A percentile compares a stretch with the other conserved stretches of the same genome.
Conservation (phyloP, 2,113 vertebrate genomes). For the Hemichromis elongatus region DNA sequence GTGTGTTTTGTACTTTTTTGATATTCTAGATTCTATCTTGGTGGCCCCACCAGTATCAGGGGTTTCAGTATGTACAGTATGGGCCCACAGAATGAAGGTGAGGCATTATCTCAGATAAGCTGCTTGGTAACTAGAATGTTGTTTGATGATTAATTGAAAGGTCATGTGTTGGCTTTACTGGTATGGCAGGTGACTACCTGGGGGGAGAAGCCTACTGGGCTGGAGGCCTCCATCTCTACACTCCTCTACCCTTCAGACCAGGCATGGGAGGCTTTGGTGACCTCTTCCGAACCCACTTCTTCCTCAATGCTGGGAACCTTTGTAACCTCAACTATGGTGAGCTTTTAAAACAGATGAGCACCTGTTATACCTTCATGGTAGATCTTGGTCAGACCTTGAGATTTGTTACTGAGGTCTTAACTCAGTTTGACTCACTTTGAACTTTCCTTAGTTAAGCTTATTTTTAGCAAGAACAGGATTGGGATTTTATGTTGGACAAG, state of each 20-base stretch:
- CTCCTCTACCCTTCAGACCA: slow-evolving; percentile 92
- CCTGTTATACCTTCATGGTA: not conserved
- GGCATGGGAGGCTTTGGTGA: slow-evolving; percentile 91
- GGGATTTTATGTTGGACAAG: not conserved
- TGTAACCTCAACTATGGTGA: slow-evolving; percentile 96
- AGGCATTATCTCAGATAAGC: not conserved
- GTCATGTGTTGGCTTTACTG: slow-evolving; percentile 24
- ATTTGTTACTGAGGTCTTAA: not conserved
- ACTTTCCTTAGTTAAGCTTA: not conserved
- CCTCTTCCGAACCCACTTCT: slow-evolving; percentile 95
- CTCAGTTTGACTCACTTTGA: not conserved
- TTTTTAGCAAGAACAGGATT: not conserved
- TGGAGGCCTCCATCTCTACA: slow-evolving; percentile 90
- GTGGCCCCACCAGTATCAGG: slow-evolving; percentile 92
- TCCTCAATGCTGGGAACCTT: slow-evolving; percentile 96
- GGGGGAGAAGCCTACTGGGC: slow-evolving; percentile 97
- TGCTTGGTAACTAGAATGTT: not conserved
- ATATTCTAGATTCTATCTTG: slow-evolving; percentile 87
- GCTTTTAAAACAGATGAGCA: not conserved
- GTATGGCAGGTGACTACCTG: slow-evolving; percentile 86
- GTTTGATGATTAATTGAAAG: not conserved
- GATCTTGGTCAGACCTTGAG: not conserved
- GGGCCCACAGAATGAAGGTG: slow-evolving; percentile 96
- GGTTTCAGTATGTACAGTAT: slow-evolving; percentile 99
- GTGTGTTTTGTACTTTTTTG: not conserved